phyloP scores from a whole-genome alignment of 2,113 vertebrate genomes.

The Gopherus flavomarginatus region DNA sequence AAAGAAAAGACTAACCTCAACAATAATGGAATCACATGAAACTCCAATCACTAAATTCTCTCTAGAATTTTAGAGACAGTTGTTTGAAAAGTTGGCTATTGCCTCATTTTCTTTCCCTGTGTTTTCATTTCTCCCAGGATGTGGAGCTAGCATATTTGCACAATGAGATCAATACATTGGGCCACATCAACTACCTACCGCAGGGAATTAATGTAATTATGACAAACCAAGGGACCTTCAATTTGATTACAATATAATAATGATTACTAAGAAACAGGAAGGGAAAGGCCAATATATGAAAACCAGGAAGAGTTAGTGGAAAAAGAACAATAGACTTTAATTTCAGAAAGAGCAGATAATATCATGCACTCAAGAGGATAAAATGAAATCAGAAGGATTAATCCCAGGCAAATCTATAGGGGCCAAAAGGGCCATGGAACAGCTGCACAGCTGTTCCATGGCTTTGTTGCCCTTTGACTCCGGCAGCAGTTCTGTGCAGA shows the following conservation, averaged over 20 bases:
- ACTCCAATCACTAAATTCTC: not conserved
- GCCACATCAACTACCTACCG: not conserved
- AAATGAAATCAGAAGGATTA: not conserved
- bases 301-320: not conserved
- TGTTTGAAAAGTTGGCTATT: not conserved
- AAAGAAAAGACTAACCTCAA: not conserved
- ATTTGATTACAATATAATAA: not conserved
- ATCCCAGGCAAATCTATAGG: not conserved
- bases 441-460: not conserved
- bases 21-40: not conserved
- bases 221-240: not conserved
- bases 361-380: not conserved
- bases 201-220: not conserved
- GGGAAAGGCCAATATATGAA: not conserved
- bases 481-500: not conserved
- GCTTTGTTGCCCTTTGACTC: not conserved
- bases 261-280: not conserved
- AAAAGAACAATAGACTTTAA: not conserved
- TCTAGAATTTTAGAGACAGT: not conserved
- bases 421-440: not conserved
- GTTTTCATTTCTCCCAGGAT: constrained; percentile 14
- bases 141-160: not conserved
- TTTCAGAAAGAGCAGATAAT: not conserved
- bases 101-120: not conserved
- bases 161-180: not conserved